Conservation (phyloP, 1,140 invertebrate genomes). For the Tetramorium parvispinum region DNA sequence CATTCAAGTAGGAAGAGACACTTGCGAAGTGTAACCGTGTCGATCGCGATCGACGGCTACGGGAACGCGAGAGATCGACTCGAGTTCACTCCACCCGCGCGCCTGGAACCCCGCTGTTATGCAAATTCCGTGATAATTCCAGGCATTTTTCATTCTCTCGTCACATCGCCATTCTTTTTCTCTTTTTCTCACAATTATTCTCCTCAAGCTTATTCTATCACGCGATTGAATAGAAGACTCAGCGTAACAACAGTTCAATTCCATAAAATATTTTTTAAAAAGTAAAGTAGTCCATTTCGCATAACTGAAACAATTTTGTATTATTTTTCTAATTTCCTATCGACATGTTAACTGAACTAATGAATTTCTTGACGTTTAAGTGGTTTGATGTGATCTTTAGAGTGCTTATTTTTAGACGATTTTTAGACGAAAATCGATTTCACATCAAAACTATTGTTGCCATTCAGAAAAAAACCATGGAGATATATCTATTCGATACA, state of each 20-base stretch:
- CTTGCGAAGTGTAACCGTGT: slow-evolving; percentile 21
- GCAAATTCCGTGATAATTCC: slow-evolving; percentile 59
- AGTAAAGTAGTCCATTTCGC: background rate
- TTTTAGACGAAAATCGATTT: background rate
- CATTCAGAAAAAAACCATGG: background rate
- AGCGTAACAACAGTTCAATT: background rate
- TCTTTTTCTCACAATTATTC: background rate
- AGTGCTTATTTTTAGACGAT: background rate
- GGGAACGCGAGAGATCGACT: slow-evolving; percentile 22
- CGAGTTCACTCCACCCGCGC: background rate
- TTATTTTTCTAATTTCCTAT: background rate
- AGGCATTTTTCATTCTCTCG: slow-evolving; percentile 14
- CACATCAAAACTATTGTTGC: background rate
- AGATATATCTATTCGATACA: background rate
- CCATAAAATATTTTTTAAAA: background rate
- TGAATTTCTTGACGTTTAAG: background rate
- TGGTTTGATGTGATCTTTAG: background rate
- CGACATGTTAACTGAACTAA: background rate
- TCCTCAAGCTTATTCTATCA: background rate
- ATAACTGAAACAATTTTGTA: background rate
- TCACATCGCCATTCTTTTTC: background rate
- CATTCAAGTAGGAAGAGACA: slow-evolving; percentile 30
- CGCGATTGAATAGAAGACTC: background rate
- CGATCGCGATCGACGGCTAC: slow-evolving; percentile 38
- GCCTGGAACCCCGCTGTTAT: slow-evolving; percentile 38